A percentile compares a stretch with the other conserved stretches of the same genome.
These are phyloP conservation scores for Enoplosus armatus DNA, from an alignment of 2,797 vertebrate species.

Conservation along the genomic window DNA sequence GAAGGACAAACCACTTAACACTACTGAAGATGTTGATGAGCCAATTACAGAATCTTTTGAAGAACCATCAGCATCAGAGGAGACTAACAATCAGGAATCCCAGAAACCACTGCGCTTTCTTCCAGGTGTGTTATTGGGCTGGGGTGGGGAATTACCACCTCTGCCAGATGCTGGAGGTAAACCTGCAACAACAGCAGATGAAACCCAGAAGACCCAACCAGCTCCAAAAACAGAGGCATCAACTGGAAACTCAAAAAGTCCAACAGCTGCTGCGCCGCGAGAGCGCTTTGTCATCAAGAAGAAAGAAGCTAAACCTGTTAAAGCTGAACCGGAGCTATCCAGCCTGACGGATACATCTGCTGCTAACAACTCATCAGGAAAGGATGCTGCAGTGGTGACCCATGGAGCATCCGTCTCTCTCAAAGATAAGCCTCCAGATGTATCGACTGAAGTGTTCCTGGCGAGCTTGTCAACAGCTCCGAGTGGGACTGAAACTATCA, in stretches of 20 bases:
- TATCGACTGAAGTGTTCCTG: slow-evolving; percentile 95
- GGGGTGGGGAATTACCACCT: slow-evolving; percentile 92
- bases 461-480: slow-evolving; percentile 85
- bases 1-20: slow-evolving; percentile 85
- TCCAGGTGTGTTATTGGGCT: slow-evolving; percentile 94
- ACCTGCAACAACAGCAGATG: slow-evolving; percentile 82
- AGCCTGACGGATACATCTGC: slow-evolving; percentile 52
- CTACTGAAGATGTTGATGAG: slow-evolving; percentile 82
- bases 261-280: slow-evolving; percentile 74
- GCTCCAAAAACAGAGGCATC: slow-evolving; percentile 64
- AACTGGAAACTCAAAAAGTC: slow-evolving; percentile 77
- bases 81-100: slow-evolving; percentile 85
- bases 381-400: slow-evolving; percentile 74
- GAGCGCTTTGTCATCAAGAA: slow-evolving; percentile 88
- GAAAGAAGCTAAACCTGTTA: slow-evolving; percentile 82
- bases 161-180: slow-evolving; percentile 89
- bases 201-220: slow-evolving; percentile 83
- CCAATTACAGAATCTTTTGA: slow-evolving; percentile 73
- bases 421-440: slow-evolving; percentile 95
- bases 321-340: slow-evolving; percentile 69
- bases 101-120: slow-evolving; percentile 95
- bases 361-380: slow-evolving; percentile 51
- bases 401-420: slow-evolving; percentile 85
- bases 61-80: slow-evolving; percentile 84
- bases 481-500: slow-evolving; percentile 75